phyloP scores from a whole-genome alignment of 2,113 vertebrate genomes.

The Silurus asotus region DNA sequence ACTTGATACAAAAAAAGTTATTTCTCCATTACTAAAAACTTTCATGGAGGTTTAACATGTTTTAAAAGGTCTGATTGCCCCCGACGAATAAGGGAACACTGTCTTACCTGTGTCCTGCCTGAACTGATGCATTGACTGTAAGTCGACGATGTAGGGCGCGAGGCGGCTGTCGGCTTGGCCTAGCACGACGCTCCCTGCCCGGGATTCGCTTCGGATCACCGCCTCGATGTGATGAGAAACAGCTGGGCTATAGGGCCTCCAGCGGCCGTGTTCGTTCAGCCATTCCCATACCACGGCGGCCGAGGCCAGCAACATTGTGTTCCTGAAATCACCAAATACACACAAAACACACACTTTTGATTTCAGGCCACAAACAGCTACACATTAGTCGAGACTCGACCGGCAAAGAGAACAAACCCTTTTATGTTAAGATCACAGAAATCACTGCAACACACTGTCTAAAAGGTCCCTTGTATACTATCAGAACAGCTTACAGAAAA shows the following conservation, averaged over 20 bases:
- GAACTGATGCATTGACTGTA: slow-evolving; percentile 95
- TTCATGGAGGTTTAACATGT: background rate
- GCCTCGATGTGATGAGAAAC: slow-evolving; percentile 95
- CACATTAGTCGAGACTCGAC: background rate
- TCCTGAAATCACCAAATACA: slow-evolving; percentile 31
- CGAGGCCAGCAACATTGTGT: slow-evolving; percentile 83
- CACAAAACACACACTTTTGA: background rate
- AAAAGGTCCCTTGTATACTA: background rate
- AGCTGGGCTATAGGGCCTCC: slow-evolving; percentile 92
- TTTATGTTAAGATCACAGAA: background rate
- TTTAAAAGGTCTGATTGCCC: background rate
- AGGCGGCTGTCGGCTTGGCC: slow-evolving; percentile 89
- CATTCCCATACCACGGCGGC: slow-evolving; percentile 96
- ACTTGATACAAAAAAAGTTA: background rate
- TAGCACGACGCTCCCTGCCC: slow-evolving; percentile 88
- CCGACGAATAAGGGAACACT: background rate
- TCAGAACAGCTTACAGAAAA: background rate
- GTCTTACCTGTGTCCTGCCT: slow-evolving; percentile 90
- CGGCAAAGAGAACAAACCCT: background rate
- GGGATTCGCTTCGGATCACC: slow-evolving; percentile 85
- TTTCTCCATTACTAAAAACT: background rate
- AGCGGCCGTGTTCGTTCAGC: slow-evolving; percentile 94
- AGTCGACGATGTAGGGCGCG: slow-evolving; percentile 88
- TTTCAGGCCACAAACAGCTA: background rate
- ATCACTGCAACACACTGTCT: background rate